Conservation (phyloP, 2,888 invertebrate genomes). For the Pammene fasciana region DNA sequence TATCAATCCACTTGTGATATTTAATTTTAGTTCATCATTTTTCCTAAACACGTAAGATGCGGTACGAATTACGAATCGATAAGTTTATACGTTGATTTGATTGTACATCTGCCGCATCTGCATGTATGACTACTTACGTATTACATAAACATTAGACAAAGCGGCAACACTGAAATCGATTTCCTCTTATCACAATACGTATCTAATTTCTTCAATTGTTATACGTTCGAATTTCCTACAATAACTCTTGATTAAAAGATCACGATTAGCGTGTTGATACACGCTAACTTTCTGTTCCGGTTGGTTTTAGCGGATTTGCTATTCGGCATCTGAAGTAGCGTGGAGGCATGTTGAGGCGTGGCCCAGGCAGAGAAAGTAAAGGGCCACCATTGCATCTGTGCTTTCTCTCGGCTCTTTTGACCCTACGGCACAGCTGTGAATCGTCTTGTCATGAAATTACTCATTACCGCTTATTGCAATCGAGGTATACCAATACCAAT, state of each 20-base stretch:
- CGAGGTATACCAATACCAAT: no score
- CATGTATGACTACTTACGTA: no score
- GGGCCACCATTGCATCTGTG: constrained; percentile 59
- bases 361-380: constrained; percentile 72
- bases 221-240: constrained; percentile 14
- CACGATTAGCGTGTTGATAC: constrained; percentile 15
- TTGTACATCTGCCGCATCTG: no score
- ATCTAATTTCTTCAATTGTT: constrained; percentile 16
- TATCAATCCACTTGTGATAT: no score
- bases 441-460: constrained; percentile 36
- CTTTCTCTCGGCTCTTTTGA: constrained; percentile 71
- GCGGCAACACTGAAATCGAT: neutral
- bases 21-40: no score
- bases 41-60: no score
- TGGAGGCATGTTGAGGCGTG: constrained; percentile 51
- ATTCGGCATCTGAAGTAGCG: constrained; percentile 33
- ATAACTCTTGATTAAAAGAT: constrained; percentile 14
- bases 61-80: no score
- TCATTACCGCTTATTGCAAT: neutral
- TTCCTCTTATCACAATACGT: neutral
- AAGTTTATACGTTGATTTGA: no score
- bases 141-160: neutral
- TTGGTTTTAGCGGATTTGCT: constrained; percentile 37
- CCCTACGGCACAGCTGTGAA: constrained; percentile 51
- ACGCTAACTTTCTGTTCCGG: constrained; percentile 41